These are phyloP conservation scores for Podocnemis expansa DNA, from an alignment of 2,113 vertebrate genomes.

Conservation along the genomic window DNA sequence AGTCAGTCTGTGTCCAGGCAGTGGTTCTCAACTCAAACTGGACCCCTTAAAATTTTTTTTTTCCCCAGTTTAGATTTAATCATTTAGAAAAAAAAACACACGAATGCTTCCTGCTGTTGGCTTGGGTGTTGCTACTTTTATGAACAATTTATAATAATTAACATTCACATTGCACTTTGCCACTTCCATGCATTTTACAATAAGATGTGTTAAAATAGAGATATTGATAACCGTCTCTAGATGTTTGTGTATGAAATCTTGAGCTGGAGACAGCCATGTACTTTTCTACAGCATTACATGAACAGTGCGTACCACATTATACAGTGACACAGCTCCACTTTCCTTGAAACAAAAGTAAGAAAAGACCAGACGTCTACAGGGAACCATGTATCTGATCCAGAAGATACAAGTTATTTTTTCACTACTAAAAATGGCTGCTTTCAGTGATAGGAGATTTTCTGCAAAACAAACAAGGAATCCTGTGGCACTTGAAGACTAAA, in stretches of 20 bases:
- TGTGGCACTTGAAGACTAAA: too few relatives aligned
- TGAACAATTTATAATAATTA: neutral
- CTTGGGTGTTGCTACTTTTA: neutral
- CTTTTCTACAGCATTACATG: neutral
- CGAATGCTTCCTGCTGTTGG: neutral
- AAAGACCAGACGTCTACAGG: neutral
- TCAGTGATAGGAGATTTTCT: neutral
- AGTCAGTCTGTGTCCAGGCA: neutral
- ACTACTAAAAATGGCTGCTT: conserved; percentile 2
- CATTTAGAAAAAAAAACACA: neutral
- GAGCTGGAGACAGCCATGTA: neutral
- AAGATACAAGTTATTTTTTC: neutral
- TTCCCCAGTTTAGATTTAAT: neutral
- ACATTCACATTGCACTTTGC: neutral
- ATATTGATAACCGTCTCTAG: neutral
- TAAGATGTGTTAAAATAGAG: neutral
- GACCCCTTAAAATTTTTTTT: neutral
- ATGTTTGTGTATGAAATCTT: neutral
- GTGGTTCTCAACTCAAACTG: neutral
- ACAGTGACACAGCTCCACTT: neutral
- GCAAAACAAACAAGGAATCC: too few relatives aligned
- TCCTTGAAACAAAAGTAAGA: neutral
- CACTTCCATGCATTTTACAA: fast-evolving
- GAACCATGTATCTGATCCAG: neutral
- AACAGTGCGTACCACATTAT: neutral